These are phyloP conservation scores for Tuta absoluta DNA, from an alignment of 2,888 invertebrate species.

Conservation along the genomic window DNA sequence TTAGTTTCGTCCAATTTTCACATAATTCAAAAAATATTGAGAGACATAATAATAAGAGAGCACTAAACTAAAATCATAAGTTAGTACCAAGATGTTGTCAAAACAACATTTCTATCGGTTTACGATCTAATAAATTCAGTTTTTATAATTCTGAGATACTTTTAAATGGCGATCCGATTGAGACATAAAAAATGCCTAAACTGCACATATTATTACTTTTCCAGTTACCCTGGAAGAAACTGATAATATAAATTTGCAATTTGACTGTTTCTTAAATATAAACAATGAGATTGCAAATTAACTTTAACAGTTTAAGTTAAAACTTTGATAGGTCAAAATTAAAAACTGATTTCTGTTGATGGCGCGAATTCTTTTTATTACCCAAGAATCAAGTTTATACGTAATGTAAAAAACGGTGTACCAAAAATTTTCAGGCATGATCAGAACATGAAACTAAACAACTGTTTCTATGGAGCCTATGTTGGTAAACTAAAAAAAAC, in stretches of 20 bases:
- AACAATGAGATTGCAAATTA: too few species aligned
- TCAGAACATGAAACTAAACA: too few species aligned
- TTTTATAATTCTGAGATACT: conserved; percentile 11
- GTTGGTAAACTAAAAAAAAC: too few species aligned
- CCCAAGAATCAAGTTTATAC: too few species aligned
- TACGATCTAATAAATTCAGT: conserved; percentile 18
- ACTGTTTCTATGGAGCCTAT: too few species aligned
- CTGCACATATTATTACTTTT: not conserved
- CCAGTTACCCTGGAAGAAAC: not conserved
- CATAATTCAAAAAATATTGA: not conserved
- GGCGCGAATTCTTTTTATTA: not conserved
- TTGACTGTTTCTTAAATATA: too few species aligned
- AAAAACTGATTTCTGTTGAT: not conserved
- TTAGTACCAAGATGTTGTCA: not conserved
- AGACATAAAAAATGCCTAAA: not conserved
- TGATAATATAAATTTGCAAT: not conserved
- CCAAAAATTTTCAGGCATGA: too few species aligned
- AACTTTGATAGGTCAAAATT: not conserved
- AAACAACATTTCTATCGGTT: conserved; percentile 6
- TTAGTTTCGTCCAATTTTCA: too few species aligned
- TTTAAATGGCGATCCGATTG: not conserved
- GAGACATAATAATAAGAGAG: not conserved
- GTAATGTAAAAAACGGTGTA: too few species aligned
- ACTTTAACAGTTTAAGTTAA: too few species aligned
- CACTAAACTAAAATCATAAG: not conserved